A percentile compares a stretch with the other conserved stretches of the same genome.
Evolutionary conservation across 2,113 vertebrate genomes (phyloP).

Genomic region (Cisticola juncidis): DNA sequence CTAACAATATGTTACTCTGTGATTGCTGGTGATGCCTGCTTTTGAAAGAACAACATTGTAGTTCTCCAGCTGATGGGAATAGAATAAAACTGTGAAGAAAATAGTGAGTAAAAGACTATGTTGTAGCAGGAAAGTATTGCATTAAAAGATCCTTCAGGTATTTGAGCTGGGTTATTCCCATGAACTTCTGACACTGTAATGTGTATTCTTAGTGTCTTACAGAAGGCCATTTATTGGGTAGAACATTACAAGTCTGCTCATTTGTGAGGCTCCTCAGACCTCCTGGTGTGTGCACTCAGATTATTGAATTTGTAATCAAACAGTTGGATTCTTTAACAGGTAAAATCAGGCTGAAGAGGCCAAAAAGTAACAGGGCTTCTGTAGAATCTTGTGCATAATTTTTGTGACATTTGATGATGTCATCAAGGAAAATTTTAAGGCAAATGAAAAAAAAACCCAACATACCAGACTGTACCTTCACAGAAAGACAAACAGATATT

Average conservation of each 20-base stretch:
- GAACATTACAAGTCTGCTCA: neutral
- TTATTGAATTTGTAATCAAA: neutral
- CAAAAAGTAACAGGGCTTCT: neutral
- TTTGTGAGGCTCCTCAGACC: neutral
- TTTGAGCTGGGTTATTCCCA: neutral
- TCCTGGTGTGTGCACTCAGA: neutral
- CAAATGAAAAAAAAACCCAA: neutral
- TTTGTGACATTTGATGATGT: neutral
- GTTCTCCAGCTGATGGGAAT: neutral
- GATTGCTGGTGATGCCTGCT: neutral
- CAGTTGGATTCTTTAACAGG: neutral
- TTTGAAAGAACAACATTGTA: neutral
- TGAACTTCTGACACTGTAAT: neutral
- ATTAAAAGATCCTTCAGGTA: neutral
- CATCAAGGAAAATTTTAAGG: neutral
- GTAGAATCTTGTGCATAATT: neutral
- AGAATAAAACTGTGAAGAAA: neutral
- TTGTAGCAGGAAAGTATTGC: neutral
- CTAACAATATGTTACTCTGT: neutral
- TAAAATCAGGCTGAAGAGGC: neutral
- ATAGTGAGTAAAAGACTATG: neutral
- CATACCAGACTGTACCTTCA: neutral
- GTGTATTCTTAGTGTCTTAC: neutral
- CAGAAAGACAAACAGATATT: neutral
- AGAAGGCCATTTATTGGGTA: neutral